Conservation (phyloP, 1,140 invertebrate genomes). For the Ceratina calcarata region DNA sequence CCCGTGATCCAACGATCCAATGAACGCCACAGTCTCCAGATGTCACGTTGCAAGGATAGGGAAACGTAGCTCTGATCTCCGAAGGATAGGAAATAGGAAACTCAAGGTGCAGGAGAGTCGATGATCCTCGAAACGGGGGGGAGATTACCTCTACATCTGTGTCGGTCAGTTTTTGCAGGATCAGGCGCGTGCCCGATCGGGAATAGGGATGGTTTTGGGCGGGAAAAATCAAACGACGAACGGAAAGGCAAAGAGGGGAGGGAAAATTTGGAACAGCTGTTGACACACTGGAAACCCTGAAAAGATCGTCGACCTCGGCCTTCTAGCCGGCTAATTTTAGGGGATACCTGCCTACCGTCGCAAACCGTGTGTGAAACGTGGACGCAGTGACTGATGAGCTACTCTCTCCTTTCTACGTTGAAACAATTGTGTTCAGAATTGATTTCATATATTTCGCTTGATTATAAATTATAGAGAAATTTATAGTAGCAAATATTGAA, state of each 20-base stretch:
- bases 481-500: background rate
- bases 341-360: constrained; percentile 25
- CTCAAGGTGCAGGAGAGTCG: constrained; percentile 1
- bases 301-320: constrained; percentile 22
- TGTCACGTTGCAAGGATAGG: constrained; percentile 64
- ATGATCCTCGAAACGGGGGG: background rate
- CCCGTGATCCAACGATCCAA: constrained; percentile 35
- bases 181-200: constrained; percentile 12
- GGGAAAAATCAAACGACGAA: constrained; percentile 40
- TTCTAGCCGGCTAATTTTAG: constrained; percentile 31
- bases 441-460: background rate
- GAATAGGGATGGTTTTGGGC: background rate
- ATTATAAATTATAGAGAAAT: background rate
- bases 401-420: background rate
- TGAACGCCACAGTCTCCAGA: constrained; percentile 59
- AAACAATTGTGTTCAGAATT: constrained; percentile 3
- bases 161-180: constrained; percentile 46
- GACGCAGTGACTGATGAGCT: background rate
- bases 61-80: constrained; percentile 38
- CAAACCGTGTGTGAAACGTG: constrained; percentile 45
- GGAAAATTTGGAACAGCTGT: constrained; percentile 64
- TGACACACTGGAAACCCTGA: constrained; percentile 37
- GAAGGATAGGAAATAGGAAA: constrained; percentile 12
- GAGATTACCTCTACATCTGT: constrained; percentile 15
- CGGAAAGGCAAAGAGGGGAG: background rate